Evolutionary conservation across 2,113 vertebrate species (phyloP).

Genomic region (Anoura caudifer): DNA sequence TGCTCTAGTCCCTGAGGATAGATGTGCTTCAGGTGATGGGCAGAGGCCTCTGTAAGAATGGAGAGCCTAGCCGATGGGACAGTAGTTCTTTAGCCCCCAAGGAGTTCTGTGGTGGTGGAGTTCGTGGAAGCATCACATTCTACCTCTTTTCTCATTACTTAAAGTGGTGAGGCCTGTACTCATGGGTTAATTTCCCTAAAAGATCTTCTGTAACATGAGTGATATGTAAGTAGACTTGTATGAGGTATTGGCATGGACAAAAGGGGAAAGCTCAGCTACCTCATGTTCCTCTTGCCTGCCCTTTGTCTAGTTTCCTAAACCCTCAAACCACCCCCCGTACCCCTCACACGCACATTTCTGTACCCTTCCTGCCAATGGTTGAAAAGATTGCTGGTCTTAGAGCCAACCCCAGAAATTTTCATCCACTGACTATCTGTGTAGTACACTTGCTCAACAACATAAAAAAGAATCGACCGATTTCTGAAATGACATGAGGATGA

Average conservation of each 20-base stretch:
- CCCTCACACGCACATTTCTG: too few relatives aligned
- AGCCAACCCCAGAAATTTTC: background rate
- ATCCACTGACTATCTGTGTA: background rate
- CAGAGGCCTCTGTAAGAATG: rapidly evolving
- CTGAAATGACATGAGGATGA: background rate
- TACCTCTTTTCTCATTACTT: background rate
- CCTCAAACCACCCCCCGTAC: background rate
- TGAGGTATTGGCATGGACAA: background rate
- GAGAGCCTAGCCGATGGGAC: rapidly evolving
- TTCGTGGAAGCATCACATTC: background rate
- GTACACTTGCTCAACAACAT: background rate
- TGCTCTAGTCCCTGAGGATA: rapidly evolving
- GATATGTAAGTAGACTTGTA: background rate
- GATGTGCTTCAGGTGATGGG: too few relatives aligned
- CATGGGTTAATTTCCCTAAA: background rate
- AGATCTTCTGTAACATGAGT: background rate
- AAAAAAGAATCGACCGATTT: background rate
- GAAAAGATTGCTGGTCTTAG: background rate
- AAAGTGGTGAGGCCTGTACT: background rate
- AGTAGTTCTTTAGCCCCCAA: background rate
- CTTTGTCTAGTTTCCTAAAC: background rate
- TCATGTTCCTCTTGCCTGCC: background rate
- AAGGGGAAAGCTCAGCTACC: background rate
- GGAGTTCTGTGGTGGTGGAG: too few relatives aligned
- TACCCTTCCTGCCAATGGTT: background rate